Percentiles rank a stretch among this genome's conserved stretches.
Evolutionary conservation across 2,113 vertebrate species (phyloP).

Genomic region (Seriola rivoliana): DNA sequence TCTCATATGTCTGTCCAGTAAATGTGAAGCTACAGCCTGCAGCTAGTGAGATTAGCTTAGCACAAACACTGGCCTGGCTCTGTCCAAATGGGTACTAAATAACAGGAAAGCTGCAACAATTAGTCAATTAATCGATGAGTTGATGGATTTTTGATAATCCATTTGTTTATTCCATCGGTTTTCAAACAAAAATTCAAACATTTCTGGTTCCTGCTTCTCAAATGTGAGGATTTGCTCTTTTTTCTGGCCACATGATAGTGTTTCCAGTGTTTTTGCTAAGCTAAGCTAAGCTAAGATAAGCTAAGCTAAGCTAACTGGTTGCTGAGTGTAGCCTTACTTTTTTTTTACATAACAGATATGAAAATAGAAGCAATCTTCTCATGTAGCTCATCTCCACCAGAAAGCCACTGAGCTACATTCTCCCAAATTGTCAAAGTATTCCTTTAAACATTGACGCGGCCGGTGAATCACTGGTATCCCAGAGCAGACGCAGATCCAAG

Average conservation of each 20-base stretch:
- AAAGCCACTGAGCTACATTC: conserved; percentile 8
- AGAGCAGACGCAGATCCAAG: conserved; percentile 93
- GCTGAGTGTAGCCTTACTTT: background rate
- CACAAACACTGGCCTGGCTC: background rate
- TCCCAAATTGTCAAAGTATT: conserved; percentile 36
- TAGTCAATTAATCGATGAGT: background rate
- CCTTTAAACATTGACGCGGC: conserved; percentile 19
- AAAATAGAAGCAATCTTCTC: background rate
- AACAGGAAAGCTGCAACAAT: background rate
- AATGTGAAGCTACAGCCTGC: background rate
- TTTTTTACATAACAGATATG: background rate
- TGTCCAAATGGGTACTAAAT: background rate
- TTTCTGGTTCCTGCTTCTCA: background rate
- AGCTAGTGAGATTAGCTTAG: conserved; percentile 41
- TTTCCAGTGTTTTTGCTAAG: conserved; percentile 16
- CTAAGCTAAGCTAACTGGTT: conserved; percentile 45
- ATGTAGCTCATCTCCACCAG: background rate
- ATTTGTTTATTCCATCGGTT: background rate
- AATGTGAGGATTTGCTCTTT: too few species aligned
- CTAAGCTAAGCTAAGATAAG: background rate
- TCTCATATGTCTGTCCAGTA: background rate
- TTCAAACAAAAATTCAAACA: background rate
- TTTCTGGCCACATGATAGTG: background rate
- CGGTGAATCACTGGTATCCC: conserved; percentile 91
- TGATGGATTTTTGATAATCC: background rate